Evolutionary conservation across 1,140 invertebrate species (phyloP), one percentile per base, ranked within the genome.

Genomic region (Drosophila aff.): DNA sequence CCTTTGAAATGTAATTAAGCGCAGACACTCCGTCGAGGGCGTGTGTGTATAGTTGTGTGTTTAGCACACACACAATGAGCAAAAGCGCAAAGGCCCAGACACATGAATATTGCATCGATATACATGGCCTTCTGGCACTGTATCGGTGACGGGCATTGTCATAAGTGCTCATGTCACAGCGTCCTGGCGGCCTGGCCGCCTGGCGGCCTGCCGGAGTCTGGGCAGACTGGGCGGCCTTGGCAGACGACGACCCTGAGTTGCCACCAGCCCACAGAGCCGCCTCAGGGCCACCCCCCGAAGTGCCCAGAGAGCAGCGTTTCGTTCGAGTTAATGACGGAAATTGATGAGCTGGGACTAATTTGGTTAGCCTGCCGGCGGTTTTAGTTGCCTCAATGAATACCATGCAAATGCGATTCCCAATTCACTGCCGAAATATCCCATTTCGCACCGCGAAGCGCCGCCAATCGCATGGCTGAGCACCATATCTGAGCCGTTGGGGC

Each of bases 1-100:
- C 79, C 79, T 81, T 79, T 75, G 76, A 81, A 81, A 81, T 81
- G 79, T 81, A 81, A 81, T 81, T 81, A 81, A 75, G 72, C 63
- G 60, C 61, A 65, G 60, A 60, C 60, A 73, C 55, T 46, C 40
- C 52, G 4, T 10, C 23, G 16, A 44, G 15, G 15, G 11, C 36
- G 21, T 31, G 47, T 47, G 46, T 62, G 10, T 16, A n/a, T 16
- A n/a, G 33, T 3, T 33, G 28, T 36, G 31, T 66, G 43, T 23
- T 44, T 23, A 13, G n/a, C n/a, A 33, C 49, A 50, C 49, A 49
- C 46, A 9, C 46, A 58, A 10, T 26, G 26, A 26, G 26, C 11
- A 46, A 71, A 78, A 40, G 75, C 76, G 38, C 60, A 73, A 65
- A 59, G 40, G 43, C 76, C 57, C 41, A 28, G 55, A 18, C 55